Evolutionary conservation across 2,888 invertebrate species (phyloP), one percentile per base, ranked within the genome.

Genomic region (Gerris lacustris): DNA sequence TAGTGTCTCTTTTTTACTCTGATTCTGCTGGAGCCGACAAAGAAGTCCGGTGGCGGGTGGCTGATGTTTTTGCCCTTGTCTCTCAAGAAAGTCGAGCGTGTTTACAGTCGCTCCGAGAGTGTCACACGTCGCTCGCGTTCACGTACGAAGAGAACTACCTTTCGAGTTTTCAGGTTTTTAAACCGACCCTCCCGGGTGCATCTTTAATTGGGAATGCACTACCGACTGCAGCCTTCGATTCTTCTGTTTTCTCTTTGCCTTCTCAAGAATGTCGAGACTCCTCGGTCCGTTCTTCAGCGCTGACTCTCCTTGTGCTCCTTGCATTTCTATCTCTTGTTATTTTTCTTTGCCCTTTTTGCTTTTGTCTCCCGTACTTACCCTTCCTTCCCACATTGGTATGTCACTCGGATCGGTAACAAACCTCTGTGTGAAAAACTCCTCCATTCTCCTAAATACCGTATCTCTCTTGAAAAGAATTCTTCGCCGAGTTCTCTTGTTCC

Each of bases 151-250:
- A 31, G 31, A 31, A 31, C 31, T 31, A 31, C 31, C 31, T 31
- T 31, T 31, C 31, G 31, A 31, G 31, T 31, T 31, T 31, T 31
- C 31, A 31, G 31, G 31, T 31, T 31, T 31, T 31, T 31, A 31
- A 31, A 31, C 31, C 31, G 31, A 31, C 31, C 31, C 31, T 31
- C 31, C 31, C 15, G 11, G 15, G 55, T 55, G 55, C 55, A 55
- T 55, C 55, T 55, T 55, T 55, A 55, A 55, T 55, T 55, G 55
- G 55, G 55, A 55, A 55, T 55, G 55, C 55, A 55, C 55, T 15
- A 55, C 15, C 55, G 55, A 55, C 9, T 11, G 55, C 9, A 11
- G 55, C 55, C 55, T 55, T 55, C 9, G 31, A 31, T 31, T 31
- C 31, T 31, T 11, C 55, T 11, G 9, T 55, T 55, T 11, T 55